Conservation (phyloP, 2,888 invertebrate species). For the Drosophila meridiana region DNA sequence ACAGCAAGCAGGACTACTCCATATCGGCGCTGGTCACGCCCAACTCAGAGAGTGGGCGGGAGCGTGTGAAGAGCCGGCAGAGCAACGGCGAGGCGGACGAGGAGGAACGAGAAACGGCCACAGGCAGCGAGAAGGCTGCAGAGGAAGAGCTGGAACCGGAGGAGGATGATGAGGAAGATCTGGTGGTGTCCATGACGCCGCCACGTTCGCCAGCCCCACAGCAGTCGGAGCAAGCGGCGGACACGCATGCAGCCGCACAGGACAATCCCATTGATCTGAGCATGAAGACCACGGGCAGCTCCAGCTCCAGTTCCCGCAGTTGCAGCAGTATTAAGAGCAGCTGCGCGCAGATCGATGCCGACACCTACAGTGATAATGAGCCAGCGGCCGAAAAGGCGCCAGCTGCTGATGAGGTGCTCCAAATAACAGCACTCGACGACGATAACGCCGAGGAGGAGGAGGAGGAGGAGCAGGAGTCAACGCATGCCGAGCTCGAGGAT, state of each 20-base stretch:
- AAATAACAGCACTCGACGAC: neutral
- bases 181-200: conserved; percentile 87
- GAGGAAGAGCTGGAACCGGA: conserved; percentile 37
- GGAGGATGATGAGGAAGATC: conserved; percentile 85
- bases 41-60: conserved; percentile 83
- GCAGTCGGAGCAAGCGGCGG: conserved; percentile 57
- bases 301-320: conserved; percentile 78
- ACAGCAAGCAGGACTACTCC: conserved; percentile 80
- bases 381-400: conserved; percentile 5
- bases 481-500: conserved; percentile 34
- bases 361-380: conserved; percentile 66
- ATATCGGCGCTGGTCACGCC: conserved; percentile 83
- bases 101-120: conserved; percentile 56
- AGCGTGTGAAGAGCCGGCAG: conserved; percentile 70
- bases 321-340: conserved; percentile 62
- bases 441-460: conserved; percentile 3
- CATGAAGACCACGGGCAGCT: conserved; percentile 88
- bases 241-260: conserved; percentile 80
- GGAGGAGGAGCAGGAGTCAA: neutral
- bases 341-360: conserved; percentile 63
- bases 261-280: conserved; percentile 93
- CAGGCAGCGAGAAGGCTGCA: conserved; percentile 10
- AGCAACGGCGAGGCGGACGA: conserved; percentile 71
- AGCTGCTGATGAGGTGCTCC: neutral
- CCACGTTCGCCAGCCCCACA: conserved; percentile 86